Evolutionary conservation across 2,113 vertebrate genomes (phyloP), one percentile per base, ranked within the genome.

Genomic region (Zingel zingel): DNA sequence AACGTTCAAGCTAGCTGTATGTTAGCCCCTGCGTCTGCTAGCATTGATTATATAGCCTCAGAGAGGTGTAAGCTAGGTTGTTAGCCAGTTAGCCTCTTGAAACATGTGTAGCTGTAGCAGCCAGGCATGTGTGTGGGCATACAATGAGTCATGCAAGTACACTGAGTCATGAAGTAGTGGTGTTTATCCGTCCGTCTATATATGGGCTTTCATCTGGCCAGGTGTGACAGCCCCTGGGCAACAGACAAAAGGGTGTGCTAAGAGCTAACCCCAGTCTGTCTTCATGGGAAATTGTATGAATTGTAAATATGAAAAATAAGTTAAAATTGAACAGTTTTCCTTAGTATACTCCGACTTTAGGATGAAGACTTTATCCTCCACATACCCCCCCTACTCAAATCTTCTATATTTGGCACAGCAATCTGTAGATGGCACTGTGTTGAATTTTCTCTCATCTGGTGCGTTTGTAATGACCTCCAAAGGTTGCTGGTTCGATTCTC

Each of bases 21-120:
- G 86, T 63, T 92, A 91, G 90, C 91, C 58, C 65, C 87, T 90
- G 91, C 91, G 87, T 82, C 77, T 85, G 88, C 74, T 93, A 92
- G 90, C 91, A 21, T 83, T 75, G 63, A 70, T 84, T 19, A 36
- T 81, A 71, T 14, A 68, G 72, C 73, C 80, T 59, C 62, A 74
- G 53, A 65, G 81, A 82, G 78, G 75, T 84, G 50, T 68, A 84
- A 68, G 91, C 88, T 92, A 90, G 82, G 68, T 39, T 59, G 85
- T 79, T 92, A 90, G 91, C 93, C n/a, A 54, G 54, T 27, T 85
- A 88, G 88, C 90, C 72, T 61, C 23, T 47, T 16, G 47, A 77
- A 61, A 82, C 61, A 11, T 81, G n/a, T 33, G 45, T 30, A 77
- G 63, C 76, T n/a, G 7, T 23, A 23, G 59, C 59, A 67, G 25